Evolutionary conservation across 92 coral and sea anemone species (phyloP).

Genomic region (Chrysogorgia sp.): DNA sequence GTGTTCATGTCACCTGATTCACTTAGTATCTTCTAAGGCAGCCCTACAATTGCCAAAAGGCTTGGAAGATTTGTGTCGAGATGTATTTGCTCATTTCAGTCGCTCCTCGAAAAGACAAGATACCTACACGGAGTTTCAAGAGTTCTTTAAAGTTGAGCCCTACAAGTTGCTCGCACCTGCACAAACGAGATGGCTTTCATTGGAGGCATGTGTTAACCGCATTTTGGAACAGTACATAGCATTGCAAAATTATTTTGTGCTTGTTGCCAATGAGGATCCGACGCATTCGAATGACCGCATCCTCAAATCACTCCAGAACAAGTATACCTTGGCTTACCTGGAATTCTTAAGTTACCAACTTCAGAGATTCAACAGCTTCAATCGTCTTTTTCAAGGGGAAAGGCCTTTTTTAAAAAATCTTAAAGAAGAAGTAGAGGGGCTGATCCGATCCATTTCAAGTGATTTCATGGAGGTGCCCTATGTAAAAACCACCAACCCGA

Average conservation of each 20-base stretch:
- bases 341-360: constrained; percentile 18
- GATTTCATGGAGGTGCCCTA: constrained; percentile 7
- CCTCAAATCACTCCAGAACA: constrained; percentile 7
- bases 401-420: no score
- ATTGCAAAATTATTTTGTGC: constrained; percentile 45
- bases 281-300: constrained; percentile 1
- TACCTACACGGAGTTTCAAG: no score
- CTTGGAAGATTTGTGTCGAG: no score
- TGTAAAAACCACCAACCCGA: background rate
- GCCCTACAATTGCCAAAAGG: no score
- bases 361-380: background rate
- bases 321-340: constrained; percentile 8
- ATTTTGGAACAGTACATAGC: constrained; percentile 63
- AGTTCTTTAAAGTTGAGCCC: background rate
- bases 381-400: constrained; percentile 18
- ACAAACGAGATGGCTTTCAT: no score
- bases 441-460: background rate
- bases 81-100: no score
- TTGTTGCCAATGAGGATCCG: no score
- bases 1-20: no score
- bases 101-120: no score
- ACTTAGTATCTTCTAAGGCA: no score
- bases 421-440: background rate
- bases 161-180: constrained; percentile 41
- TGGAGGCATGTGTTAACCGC: constrained; percentile 58